Conservation (phyloP, 2,888 invertebrate genomes). For the Hirtodrosophila histrioides region DNA sequence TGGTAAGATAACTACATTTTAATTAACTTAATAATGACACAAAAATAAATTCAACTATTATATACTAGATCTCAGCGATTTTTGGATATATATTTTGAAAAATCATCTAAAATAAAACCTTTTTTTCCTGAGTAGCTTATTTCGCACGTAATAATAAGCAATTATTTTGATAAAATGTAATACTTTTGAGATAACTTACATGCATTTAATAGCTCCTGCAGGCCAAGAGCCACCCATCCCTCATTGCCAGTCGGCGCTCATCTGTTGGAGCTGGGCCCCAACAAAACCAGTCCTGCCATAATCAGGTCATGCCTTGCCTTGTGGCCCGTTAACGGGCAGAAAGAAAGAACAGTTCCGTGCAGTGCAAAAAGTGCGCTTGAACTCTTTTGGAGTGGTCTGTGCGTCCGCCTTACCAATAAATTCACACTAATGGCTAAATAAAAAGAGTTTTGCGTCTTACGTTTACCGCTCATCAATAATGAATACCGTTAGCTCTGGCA, state of each 20-base stretch:
- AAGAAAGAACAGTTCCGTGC: conserved; percentile 48
- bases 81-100: too few relatives aligned
- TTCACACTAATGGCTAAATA: conserved; percentile 62
- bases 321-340: conserved; percentile 42
- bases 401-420: conserved; percentile 60
- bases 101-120: too few relatives aligned
- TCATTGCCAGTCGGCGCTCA: conserved; percentile 5
- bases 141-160: too few relatives aligned
- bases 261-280: conserved; percentile 11
- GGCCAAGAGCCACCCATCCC: conserved; percentile 1
- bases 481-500: conserved; percentile 62
- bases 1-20: too few relatives aligned
- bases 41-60: too few relatives aligned
- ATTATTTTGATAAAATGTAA: too few relatives aligned
- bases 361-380: conserved; percentile 19
- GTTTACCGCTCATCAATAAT: conserved; percentile 67
- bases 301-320: conserved; percentile 65
- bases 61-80: too few relatives aligned
- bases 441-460: conserved; percentile 32
- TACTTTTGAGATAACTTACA: not conserved
- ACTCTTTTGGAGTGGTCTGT: conserved; percentile 19
- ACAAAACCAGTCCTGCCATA: conserved; percentile 75
- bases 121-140: too few relatives aligned
- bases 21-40: too few relatives aligned
- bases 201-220: conserved; percentile 5